phyloP scores from a whole-genome alignment of 2,797 vertebrate genomes.

The Karalla daura region DNA sequence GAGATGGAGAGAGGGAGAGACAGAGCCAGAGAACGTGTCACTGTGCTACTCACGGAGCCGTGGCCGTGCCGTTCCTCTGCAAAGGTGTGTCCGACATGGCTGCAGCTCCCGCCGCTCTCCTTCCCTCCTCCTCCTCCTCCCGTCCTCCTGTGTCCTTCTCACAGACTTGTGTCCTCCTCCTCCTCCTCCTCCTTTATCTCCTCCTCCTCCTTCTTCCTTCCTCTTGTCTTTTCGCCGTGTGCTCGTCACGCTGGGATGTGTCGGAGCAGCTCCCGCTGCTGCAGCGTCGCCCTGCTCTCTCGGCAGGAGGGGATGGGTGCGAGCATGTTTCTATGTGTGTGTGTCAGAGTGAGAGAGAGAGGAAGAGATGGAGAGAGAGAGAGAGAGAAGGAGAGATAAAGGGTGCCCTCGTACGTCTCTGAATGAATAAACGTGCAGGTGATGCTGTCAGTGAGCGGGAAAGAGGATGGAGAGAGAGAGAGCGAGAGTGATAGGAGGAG shows the following conservation, averaged over 20 bases:
- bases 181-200: conserved; percentile 10
- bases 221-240: conserved; percentile 46
- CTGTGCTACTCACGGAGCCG: conserved; percentile 66
- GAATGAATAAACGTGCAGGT: conserved; percentile 25
- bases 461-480: conserved; percentile 2
- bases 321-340: conserved; percentile 18
- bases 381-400: background rate
- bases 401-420: conserved; percentile 7
- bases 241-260: conserved; percentile 60
- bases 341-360: conserved; percentile 1
- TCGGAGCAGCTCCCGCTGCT: conserved; percentile 60
- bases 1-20: conserved; percentile 30
- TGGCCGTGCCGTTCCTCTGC: conserved; percentile 71
- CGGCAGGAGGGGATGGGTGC: conserved; percentile 58
- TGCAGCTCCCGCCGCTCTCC: conserved; percentile 39
- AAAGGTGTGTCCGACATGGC: conserved; percentile 79
- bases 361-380: conserved; percentile 2
- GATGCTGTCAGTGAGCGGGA: conserved; percentile 1
- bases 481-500: conserved; percentile 1
- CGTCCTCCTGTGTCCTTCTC: conserved; percentile 44
- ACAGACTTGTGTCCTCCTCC: conserved; percentile 53
- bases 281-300: conserved; percentile 67
- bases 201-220: conserved; percentile 27
- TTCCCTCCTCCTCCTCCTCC: conserved; percentile 7
- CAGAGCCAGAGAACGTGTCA: conserved; percentile 18